Evolutionary conservation across 2,888 invertebrate genomes (phyloP).

Genomic region (Ganaspis brasiliensis): DNA sequence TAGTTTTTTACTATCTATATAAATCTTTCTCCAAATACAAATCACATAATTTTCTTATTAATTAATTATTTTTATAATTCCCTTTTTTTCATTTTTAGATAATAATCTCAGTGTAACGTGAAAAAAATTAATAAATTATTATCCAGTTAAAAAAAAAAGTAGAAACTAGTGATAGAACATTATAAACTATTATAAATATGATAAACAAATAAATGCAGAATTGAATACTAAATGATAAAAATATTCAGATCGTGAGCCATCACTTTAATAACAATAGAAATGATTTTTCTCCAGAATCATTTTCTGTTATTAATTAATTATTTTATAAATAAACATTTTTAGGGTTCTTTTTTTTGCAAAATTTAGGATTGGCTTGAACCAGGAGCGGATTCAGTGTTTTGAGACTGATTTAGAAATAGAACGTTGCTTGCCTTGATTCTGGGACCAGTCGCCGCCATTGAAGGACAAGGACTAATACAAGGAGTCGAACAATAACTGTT

Average conservation of each 20-base stretch:
- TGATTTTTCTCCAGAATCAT: too few relatives aligned
- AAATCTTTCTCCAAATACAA: too few relatives aligned
- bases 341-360: too few relatives aligned
- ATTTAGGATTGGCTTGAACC: slow-evolving; percentile 71
- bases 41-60: too few relatives aligned
- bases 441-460: slow-evolving; percentile 81
- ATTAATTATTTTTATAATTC: too few relatives aligned
- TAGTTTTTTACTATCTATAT: too few relatives aligned
- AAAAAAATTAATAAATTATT: too few relatives aligned
- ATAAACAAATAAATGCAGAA: slow-evolving; percentile 34
- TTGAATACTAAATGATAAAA: not conserved
- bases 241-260: slow-evolving; percentile 19
- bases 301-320: too few relatives aligned
- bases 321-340: too few relatives aligned
- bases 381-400: slow-evolving; percentile 69
- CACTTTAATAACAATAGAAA: not conserved
- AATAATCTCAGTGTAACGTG: too few relatives aligned
- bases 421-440: slow-evolving; percentile 84
- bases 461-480: slow-evolving; percentile 89
- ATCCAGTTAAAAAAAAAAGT: not conserved
- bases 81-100: too few relatives aligned
- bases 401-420: slow-evolving; percentile 84
- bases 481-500: slow-evolving; percentile 90
- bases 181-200: not conserved
- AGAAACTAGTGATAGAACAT: not conserved